These are phyloP conservation scores for Drosophila mayri DNA, from an alignment of 1,140 invertebrate genomes.

Conservation along the genomic window DNA sequence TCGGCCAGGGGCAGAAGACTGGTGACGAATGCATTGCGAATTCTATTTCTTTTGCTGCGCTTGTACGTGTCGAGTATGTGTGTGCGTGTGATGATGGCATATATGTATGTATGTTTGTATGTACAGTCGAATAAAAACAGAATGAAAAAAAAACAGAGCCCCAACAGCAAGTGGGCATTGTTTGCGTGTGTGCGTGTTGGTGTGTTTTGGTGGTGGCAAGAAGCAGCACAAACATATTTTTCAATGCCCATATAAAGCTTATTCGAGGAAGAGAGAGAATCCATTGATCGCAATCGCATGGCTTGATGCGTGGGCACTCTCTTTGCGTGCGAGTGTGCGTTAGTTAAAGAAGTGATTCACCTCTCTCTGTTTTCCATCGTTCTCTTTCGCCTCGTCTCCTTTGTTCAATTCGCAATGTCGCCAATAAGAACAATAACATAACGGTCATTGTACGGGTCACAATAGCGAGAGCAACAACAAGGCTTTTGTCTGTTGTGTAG, in stretches of 20 bases:
- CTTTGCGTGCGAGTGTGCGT: conserved; percentile 33
- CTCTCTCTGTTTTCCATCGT: conserved; percentile 25
- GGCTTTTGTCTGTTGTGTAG: conserved; percentile 14
- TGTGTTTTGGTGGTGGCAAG: conserved; percentile 71
- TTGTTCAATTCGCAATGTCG: conserved; percentile 58
- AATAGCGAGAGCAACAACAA: conserved; percentile 42
- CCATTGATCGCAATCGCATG: conserved; percentile 69
- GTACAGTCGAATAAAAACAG: conserved; percentile 78
- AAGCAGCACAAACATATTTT: conserved; percentile 78
- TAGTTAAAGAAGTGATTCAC: conserved; percentile 57
- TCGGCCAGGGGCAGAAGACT: conserved; percentile 9
- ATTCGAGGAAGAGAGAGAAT: conserved; percentile 62
- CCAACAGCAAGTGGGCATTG: conserved; percentile 75
- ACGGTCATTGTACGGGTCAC: conserved; percentile 58
- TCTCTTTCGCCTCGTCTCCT: conserved; percentile 28
- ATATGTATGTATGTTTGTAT: conserved; percentile 39
- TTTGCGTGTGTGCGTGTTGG: conserved; percentile 54
- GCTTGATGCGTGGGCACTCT: conserved; percentile 25
- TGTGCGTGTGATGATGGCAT: conserved; percentile 45
- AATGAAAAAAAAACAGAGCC: conserved; percentile 53
- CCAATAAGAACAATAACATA: conserved; percentile 69
- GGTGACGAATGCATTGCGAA: conserved; percentile 60
- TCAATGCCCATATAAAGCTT: conserved; percentile 76
- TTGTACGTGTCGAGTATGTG: conserved; percentile 1
- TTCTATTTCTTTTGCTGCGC: conserved; percentile 53